Conservation (phyloP, 2,797 vertebrate species). For the Pampus argenteus region DNA sequence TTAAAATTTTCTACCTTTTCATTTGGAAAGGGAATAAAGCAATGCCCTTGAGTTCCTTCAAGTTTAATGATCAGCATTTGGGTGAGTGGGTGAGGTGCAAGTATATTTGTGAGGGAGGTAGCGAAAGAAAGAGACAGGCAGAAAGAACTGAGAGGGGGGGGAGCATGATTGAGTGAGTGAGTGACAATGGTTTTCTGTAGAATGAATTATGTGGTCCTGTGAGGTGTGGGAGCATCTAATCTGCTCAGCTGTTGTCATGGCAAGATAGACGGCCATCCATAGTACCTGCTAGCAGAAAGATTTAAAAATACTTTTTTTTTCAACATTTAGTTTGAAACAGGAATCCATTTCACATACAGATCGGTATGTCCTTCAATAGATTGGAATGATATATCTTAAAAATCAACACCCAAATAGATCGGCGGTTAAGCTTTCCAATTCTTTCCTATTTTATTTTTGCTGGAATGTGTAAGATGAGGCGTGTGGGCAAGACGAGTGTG, state of each 20-base stretch:
- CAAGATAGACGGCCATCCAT: constrained; percentile 58
- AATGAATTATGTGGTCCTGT: constrained; percentile 67
- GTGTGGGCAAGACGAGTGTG: not conserved
- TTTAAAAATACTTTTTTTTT: constrained; percentile 48
- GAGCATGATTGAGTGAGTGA: constrained; percentile 67
- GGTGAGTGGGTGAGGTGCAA: constrained; percentile 40
- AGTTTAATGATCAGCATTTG: constrained; percentile 72
- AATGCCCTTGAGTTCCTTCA: constrained; percentile 76
- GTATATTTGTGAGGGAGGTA: constrained; percentile 30
- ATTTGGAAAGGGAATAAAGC: constrained; percentile 66
- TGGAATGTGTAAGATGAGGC: constrained; percentile 29
- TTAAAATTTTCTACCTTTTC: constrained; percentile 65
- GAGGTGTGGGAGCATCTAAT: constrained; percentile 68
- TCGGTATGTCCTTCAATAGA: constrained; percentile 35
- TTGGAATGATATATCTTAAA: not conserved
- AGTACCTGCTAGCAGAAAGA: constrained; percentile 60
- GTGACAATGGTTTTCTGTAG: constrained; percentile 66
- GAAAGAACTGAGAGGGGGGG: constrained; percentile 2
- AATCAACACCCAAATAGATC: not conserved
- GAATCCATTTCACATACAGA: constrained; percentile 9
- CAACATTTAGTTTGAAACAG: constrained; percentile 11
- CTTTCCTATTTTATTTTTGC: not conserved
- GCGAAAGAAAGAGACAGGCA: constrained; percentile 29
- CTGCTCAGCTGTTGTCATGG: constrained; percentile 65
- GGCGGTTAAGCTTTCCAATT: not conserved